Evolutionary conservation across 2,888 invertebrate species (phyloP), one percentile per base, ranked within the genome.

Genomic region (Machimus atricapillus): DNA sequence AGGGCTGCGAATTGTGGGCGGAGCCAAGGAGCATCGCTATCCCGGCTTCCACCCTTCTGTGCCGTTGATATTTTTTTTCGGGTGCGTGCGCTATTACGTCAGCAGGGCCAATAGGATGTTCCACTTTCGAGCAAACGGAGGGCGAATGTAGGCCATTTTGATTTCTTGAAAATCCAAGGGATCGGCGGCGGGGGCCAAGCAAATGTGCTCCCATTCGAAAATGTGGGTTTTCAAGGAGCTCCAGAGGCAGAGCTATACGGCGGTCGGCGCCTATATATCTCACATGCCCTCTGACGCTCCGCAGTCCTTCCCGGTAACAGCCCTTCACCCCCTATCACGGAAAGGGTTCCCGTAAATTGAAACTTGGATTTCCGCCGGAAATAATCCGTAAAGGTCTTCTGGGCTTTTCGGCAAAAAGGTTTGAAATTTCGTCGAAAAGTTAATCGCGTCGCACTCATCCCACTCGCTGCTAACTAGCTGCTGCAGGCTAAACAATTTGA

Each of bases 111-210:
- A 89, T 89, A 66, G 89, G 88, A 89, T 89, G 89, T 88, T 89
- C 89, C 86, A 89, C 88, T 89, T 89, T 89, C 87, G 46, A 79
- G 78, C 86, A 7, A 82, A 87, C 83, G 86, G 85, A 85, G 87
- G 87, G 76, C 74, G 88, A 89, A 89, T 85, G 89, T 89, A 89
- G 89, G 89, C 89, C 89, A 89, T 89, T 89, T 89, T 89, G 89
- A 89, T 89, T 89, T 86, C 87, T 89, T 73, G 40, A 73, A 83
- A 56, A 83, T 83, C 66, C 27, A 81, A 52, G 81, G 52, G 52
- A 46, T 27, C 66, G 40, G 40, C 40, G 2, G 12, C 37, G 73
- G 34, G 40, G 34, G 46, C n/a, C 8, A 7, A 46, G 19, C 66
- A 12, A 58, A 12, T 66, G 19, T 66, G 83, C 1, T 83, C 83